Evolutionary conservation across 2,888 invertebrate genomes (phyloP).

Genomic region (Boloria euphrosyne): DNA sequence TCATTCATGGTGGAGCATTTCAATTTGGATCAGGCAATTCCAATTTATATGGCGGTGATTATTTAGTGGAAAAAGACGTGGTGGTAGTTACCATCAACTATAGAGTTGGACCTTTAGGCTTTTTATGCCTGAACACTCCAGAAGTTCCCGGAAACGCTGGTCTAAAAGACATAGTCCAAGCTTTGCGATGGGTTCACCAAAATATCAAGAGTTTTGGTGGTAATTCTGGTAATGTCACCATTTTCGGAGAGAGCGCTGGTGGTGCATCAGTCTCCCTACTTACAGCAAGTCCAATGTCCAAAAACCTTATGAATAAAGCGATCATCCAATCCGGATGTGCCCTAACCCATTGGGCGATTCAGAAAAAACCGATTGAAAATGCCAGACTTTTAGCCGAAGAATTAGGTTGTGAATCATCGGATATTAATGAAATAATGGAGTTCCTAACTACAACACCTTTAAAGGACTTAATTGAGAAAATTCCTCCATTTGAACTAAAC

Average conservation of each 20-base stretch:
- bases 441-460: conserved; percentile 63
- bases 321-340: conserved; percentile 70
- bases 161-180: conserved; percentile 68
- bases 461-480: conserved; percentile 61
- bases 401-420: conserved; percentile 63
- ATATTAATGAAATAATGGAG: conserved; percentile 64
- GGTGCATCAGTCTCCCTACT: conserved; percentile 56
- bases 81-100: conserved; percentile 82
- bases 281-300: conserved; percentile 66
- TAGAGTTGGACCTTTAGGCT: conserved; percentile 74
- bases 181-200: conserved; percentile 68
- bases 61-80: conserved; percentile 81
- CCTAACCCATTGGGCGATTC: conserved; percentile 52
- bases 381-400: conserved; percentile 57
- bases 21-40: conserved; percentile 78
- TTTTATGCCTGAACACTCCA: conserved; percentile 68
- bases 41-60: conserved; percentile 74
- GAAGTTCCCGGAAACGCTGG: conserved; percentile 77
- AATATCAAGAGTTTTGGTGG: conserved; percentile 73
- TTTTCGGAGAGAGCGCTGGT: conserved; percentile 72
- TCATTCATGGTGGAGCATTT: conserved; percentile 81
- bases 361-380: conserved; percentile 62
- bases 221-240: conserved; percentile 66
- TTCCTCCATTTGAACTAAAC: conserved; percentile 43
- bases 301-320: conserved; percentile 63